Evolutionary conservation across 1,140 invertebrate genomes (phyloP), one percentile per base, ranked within the genome.

Genomic region (Pogonognathellus flavescens): DNA sequence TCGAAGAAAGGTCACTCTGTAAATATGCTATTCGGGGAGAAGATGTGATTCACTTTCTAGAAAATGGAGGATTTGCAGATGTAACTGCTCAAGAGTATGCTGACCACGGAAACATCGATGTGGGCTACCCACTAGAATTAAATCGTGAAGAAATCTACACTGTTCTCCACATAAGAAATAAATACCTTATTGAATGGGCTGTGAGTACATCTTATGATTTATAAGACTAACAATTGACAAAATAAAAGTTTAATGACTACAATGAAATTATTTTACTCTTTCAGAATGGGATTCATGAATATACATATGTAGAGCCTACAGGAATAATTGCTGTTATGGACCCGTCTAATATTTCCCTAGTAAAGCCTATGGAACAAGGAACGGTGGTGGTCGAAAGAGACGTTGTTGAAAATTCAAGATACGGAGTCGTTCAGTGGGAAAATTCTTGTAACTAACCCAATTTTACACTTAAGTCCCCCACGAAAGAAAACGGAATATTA

Each of bases 161-260:
- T 1, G 41, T 76, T 16, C 0, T 3, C 0, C 13, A 76, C 14
- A 49, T n/a, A 13, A 41, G 70, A 31, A 76, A 76, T 50, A 50
- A 49, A 49, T 76, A 76, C 49, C 31, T 76, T 4, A 10, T 76
- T 16, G n/a, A 76, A 49, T 76, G 70, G 70, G 41, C 11, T 31
- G 70, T 76, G 16, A 50, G 41, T 41, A 11, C 13, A 60, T n/a
- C n/a, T 60, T 60, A n/a, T 11, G 10, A 14, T 60, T 60, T 14
- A n/a, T 60, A n/a, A 9, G n/a, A 14, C 11, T 13, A 66, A 22
- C 18, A 62, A 1, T 8, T 20, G n/a, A 62, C 60, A 20, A 18
- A 62, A n/a, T 18, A 14, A 8, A 55, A 16, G 8, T 14, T 55
- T 1, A 55, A 55, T 16, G 53, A 55, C 53, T 55, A 55, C 53